Evolutionary conservation across 2,888 invertebrate genomes (phyloP).

Genomic region (Osedax frankpressi): DNA sequence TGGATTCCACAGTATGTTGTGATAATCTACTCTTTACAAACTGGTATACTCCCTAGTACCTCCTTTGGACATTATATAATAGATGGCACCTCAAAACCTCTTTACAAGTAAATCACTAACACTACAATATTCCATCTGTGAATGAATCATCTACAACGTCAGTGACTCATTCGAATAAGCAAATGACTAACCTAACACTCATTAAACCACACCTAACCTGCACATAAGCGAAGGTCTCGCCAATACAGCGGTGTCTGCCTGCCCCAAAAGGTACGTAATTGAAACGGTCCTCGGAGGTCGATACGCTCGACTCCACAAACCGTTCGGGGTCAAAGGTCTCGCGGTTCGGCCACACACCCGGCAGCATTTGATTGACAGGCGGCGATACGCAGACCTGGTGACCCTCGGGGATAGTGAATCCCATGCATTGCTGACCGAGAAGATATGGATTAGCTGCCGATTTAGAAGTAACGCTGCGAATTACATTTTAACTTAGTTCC

Average conservation of each 20-base stretch:
- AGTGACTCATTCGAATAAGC: too few relatives aligned
- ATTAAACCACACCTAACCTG: slow-evolving; percentile 26
- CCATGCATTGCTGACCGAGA: slow-evolving; percentile 23
- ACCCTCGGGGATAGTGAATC: slow-evolving; percentile 35
- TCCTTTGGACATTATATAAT: too few relatives aligned
- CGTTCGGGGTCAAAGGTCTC: slow-evolving; percentile 33
- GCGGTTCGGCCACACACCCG: slow-evolving; percentile 31
- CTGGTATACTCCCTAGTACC: too few relatives aligned
- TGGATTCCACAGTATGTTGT: too few relatives aligned
- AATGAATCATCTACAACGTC: too few relatives aligned
- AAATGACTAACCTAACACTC: too few relatives aligned
- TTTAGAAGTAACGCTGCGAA: slow-evolving; percentile 39
- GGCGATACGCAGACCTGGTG: slow-evolving; percentile 40
- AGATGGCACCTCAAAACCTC: too few relatives aligned
- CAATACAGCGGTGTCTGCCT: slow-evolving; percentile 38
- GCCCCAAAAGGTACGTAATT: slow-evolving; percentile 38
- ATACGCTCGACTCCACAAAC: slow-evolving; percentile 30
- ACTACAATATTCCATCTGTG: too few relatives aligned
- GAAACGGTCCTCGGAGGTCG: slow-evolving; percentile 34
- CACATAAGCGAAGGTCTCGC: slow-evolving; percentile 38
- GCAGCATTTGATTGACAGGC: slow-evolving; percentile 33
- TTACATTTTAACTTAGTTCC: too few relatives aligned
- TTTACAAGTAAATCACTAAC: too few relatives aligned
- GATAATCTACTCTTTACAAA: too few relatives aligned
- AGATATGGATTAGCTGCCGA: slow-evolving; percentile 34